Conservation (phyloP, 2,888 invertebrate genomes). For the Tetrapedia diversipes region DNA sequence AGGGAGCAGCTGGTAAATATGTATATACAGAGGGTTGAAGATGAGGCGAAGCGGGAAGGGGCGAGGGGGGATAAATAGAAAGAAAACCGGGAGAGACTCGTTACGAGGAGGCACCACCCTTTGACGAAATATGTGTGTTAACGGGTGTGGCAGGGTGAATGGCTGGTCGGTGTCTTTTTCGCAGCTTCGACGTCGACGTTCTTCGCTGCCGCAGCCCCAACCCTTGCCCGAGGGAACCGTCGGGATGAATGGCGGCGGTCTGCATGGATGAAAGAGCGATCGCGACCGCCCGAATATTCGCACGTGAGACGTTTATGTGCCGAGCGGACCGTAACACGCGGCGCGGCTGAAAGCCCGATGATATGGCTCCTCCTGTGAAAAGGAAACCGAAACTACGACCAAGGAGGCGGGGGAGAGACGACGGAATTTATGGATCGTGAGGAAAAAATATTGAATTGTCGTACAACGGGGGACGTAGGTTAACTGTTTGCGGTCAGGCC, state of each 20-base stretch:
- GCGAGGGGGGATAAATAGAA: constrained; percentile 1
- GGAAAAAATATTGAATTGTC: not conserved
- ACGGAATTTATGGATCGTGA: not conserved
- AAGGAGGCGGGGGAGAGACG: not conserved
- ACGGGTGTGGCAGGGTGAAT: constrained; percentile 59
- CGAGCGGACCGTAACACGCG: not conserved
- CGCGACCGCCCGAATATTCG: constrained; percentile 32
- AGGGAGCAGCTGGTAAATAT: constrained; percentile 6
- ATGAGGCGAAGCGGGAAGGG: not conserved
- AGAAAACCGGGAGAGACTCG: constrained; percentile 35
- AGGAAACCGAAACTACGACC: not conserved
- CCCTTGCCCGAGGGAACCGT: constrained; percentile 45
- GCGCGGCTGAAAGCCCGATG: not conserved
- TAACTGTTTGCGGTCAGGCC: too few species aligned
- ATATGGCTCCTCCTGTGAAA: not conserved
- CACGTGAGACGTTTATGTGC: constrained; percentile 37
- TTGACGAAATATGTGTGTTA: constrained; percentile 58
- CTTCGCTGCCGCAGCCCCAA: constrained; percentile 36
- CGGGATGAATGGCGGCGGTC: constrained; percentile 61
- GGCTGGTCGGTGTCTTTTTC: constrained; percentile 60
- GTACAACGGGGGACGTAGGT: too few species aligned
- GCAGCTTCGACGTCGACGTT: constrained; percentile 52
- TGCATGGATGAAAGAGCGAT: constrained; percentile 46
- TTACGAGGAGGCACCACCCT: constrained; percentile 44
- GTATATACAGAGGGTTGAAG: too few species aligned